A percentile compares a stretch with the other conserved stretches of the same genome.
Evolutionary conservation across 2,113 vertebrate genomes (phyloP).

Genomic region (Speoplatyrhinus poulsoni): DNA sequence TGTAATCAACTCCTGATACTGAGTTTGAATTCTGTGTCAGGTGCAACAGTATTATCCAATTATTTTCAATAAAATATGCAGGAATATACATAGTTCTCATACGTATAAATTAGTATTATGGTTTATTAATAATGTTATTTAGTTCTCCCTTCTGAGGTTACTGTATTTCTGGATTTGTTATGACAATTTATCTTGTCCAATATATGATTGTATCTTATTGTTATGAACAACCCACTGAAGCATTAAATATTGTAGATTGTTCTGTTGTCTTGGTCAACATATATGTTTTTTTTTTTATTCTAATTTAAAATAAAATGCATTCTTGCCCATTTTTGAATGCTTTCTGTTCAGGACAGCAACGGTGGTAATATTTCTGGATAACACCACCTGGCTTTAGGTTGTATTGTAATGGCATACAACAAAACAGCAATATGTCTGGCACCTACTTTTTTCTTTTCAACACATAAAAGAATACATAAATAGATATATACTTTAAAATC

Average conservation of each 20-base stretch:
- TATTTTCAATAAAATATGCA: too few species aligned
- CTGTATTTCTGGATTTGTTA: too few species aligned
- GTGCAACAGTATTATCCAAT: too few species aligned
- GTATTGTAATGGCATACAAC: slow-evolving; percentile 24
- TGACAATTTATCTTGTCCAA: too few species aligned
- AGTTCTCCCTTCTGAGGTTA: too few species aligned
- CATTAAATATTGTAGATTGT: too few species aligned
- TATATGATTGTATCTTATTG: too few species aligned
- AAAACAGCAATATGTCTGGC: slow-evolving; percentile 44
- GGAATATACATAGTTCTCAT: too few species aligned
- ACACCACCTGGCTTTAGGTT: slow-evolving; percentile 26
- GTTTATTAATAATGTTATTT: too few species aligned
- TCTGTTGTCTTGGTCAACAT: not conserved
- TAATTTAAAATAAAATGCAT: slow-evolving; percentile 22
- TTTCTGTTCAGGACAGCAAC: slow-evolving; percentile 10
- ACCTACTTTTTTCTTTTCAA: slow-evolving; percentile 56
- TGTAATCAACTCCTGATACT: slow-evolving; percentile 9
- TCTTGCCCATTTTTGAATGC: not conserved
- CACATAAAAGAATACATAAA: slow-evolving; percentile 67
- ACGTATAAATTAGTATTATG: too few species aligned
- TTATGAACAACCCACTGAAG: too few species aligned
- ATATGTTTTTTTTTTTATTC: slow-evolving; percentile 1
- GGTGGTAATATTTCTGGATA: slow-evolving; percentile 19
- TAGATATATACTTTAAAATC: slow-evolving; percentile 66
- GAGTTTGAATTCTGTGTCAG: not conserved